Conservation (phyloP, 2,797 vertebrate genomes). For the Octomys mimax region DNA sequence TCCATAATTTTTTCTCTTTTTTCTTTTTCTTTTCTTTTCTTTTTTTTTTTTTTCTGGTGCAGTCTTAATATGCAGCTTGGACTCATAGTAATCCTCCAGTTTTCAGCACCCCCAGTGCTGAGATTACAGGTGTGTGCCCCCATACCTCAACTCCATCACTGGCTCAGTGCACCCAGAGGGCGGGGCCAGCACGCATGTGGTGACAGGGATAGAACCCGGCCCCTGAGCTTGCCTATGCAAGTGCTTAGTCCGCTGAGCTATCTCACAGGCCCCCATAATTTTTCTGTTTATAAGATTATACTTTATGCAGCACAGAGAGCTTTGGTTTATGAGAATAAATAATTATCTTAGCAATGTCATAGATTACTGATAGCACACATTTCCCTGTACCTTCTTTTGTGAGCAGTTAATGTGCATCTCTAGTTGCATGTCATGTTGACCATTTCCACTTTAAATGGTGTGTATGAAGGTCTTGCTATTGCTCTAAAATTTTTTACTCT, state of each 20-base stretch:
- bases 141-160: no score
- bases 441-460: constrained; percentile 81
- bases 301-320: neutral
- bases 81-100: no score
- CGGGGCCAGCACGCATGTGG: no score
- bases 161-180: no score
- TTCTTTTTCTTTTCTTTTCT: no score
- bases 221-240: no score
- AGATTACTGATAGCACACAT: neutral
- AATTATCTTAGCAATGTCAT: neutral
- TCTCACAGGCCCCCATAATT: neutral
- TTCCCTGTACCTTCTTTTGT: neutral
- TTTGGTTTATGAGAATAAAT: neutral
- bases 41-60: no score
- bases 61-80: no score
- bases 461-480: constrained; percentile 73
- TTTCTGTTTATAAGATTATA: constrained; percentile 1
- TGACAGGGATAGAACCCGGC: no score
- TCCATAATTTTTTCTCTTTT: neutral
- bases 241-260: no score
- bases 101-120: no score
- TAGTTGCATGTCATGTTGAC: constrained; percentile 46
- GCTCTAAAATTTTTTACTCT: constrained; percentile 77
- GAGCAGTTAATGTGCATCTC: constrained; percentile 20
- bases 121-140: no score